These are phyloP conservation scores for Bicyclus anynana DNA, from an alignment of 1,140 invertebrate species.

Conservation along the genomic window DNA sequence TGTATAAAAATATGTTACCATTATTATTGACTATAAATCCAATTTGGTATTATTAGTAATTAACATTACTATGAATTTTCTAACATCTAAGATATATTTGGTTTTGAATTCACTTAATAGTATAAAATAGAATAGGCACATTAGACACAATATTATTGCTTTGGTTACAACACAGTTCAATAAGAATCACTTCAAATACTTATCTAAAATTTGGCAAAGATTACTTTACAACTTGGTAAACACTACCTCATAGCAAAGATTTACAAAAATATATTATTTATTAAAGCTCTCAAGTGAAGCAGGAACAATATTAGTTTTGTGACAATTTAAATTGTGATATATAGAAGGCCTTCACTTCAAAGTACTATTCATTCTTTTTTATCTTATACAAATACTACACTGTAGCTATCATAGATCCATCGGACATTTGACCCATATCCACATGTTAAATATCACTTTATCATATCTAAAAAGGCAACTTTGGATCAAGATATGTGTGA, in stretches of 20 bases:
- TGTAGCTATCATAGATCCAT: constrained; percentile 59
- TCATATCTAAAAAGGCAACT: constrained; percentile 76
- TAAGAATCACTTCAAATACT: constrained; percentile 62
- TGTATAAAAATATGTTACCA: constrained; percentile 34
- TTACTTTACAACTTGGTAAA: constrained; percentile 50
- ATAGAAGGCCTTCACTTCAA: constrained; percentile 52
- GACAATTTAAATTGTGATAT: constrained; percentile 37
- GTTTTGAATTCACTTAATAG: constrained; percentile 47
- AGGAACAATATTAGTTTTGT: constrained; percentile 63
- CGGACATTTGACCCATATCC: constrained; percentile 65
- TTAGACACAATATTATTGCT: constrained; percentile 72
- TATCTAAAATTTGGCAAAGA: constrained; percentile 73
- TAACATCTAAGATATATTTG: constrained; percentile 66
- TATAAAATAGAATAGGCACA: constrained; percentile 66
- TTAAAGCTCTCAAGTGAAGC: constrained; percentile 64
- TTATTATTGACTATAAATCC: constrained; percentile 37
- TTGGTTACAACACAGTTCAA: constrained; percentile 71
- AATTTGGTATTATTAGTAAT: constrained; percentile 39
- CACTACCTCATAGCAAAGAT: constrained; percentile 52
- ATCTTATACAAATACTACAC: constrained; percentile 65
- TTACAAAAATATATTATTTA: constrained; percentile 65
- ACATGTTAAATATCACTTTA: constrained; percentile 65
- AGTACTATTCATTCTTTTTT: constrained; percentile 40
- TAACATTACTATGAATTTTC: constrained; percentile 38
- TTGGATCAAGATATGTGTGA: constrained; percentile 74